phyloP scores from a whole-genome alignment of 2,888 invertebrate species.

The Spodoptera littoralis region DNA sequence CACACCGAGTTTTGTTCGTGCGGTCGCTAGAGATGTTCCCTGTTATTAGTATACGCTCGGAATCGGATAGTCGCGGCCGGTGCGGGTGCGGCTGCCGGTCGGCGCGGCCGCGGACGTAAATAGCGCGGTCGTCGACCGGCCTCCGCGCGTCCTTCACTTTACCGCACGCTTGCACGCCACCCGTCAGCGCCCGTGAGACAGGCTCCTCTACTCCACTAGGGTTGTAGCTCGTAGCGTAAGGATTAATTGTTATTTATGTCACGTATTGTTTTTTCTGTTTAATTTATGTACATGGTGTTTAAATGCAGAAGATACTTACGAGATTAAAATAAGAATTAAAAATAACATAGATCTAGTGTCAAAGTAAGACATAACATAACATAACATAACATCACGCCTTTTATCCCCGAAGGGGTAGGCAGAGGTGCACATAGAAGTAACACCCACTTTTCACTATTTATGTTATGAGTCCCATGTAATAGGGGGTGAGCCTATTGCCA shows the following conservation, averaged over 20 bases:
- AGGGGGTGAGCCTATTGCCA: no score
- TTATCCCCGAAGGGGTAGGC: no score
- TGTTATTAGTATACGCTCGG: conserved; percentile 15
- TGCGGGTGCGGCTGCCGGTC: conserved; percentile 9
- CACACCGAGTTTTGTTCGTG: conserved; percentile 1
- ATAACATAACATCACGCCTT: no score
- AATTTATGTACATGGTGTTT: neutral
- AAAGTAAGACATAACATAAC: no score
- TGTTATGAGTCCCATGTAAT: no score
- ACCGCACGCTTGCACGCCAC: conserved; percentile 56
- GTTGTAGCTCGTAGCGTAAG: conserved; percentile 22
- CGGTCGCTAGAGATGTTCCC: neutral
- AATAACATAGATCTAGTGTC: no score
- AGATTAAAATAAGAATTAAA: no score
- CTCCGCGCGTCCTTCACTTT: conserved; percentile 84
- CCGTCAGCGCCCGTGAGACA: conserved; percentile 48
- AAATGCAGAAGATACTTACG: no score
- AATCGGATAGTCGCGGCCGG: conserved; percentile 24
- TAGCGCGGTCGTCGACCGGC: conserved; percentile 86
- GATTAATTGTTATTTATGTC: no score
- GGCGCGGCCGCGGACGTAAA: conserved; percentile 67
- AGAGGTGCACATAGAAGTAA: no score
- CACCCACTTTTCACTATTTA: no score
- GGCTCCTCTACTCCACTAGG: conserved; percentile 54
- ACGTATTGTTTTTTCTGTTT: neutral